A percentile compares a stretch with the other conserved stretches of the same genome.
phyloP scores from a whole-genome alignment of 1,140 invertebrate genomes.

The Drosophila subobscura region DNA sequence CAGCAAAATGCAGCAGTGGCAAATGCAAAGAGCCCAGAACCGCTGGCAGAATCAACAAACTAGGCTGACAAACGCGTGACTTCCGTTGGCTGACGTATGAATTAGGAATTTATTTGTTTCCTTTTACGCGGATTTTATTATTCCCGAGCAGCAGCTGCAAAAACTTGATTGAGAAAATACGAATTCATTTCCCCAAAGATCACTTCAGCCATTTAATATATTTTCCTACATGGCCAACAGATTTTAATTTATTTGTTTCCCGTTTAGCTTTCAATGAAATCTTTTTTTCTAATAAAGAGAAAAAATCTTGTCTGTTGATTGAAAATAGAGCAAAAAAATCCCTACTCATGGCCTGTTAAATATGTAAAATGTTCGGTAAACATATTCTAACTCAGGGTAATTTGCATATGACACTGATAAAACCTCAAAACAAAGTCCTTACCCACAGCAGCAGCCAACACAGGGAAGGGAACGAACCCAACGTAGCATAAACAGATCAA shows the following conservation, averaged over 20 bases:
- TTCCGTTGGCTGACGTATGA: constrained; percentile 14
- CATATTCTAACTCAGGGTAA: constrained; percentile 37
- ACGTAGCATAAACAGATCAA: constrained; percentile 76
- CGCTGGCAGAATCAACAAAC: constrained; percentile 14
- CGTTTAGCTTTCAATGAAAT: background rate
- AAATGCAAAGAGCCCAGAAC: no score
- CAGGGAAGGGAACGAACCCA: constrained; percentile 23
- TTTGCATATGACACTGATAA: constrained; percentile 69
- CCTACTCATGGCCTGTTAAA: constrained; percentile 42
- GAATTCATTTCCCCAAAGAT: background rate
- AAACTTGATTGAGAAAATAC: constrained; percentile 9
- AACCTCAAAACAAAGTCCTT: constrained; percentile 20
- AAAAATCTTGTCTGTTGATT: no score
- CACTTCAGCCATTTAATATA: constrained; percentile 3
- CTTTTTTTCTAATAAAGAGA: no score
- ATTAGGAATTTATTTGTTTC: constrained; percentile 15
- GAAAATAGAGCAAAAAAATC: constrained; percentile 3
- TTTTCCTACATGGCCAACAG: background rate
- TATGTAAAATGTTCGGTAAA: constrained; percentile 53
- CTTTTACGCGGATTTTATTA: background rate
- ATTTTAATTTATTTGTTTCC: constrained; percentile 10
- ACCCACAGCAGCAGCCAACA: background rate
- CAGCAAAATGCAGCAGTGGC: constrained; percentile 1
- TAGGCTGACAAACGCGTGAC: constrained; percentile 38
- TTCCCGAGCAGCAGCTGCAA: constrained; percentile 21